phyloP scores from a whole-genome alignment of 2,797 vertebrate genomes.

The Hydrolagus colliei region DNA sequence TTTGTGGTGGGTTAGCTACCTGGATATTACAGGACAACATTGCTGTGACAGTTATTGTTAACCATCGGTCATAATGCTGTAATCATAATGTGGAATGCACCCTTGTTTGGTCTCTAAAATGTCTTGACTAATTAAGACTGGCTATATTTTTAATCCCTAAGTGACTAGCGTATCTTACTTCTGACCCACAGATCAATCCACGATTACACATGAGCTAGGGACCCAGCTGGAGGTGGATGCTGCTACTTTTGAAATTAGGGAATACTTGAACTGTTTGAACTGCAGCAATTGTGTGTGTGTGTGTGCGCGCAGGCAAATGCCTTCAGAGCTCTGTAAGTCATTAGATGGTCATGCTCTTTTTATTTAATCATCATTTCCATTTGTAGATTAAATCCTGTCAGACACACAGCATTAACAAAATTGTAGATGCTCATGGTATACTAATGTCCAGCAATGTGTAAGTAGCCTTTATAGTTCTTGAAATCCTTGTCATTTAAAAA shows the following conservation, averaged over 20 bases:
- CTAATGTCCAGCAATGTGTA: too few species aligned
- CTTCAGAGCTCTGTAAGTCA: too few species aligned
- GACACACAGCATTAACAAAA: background rate
- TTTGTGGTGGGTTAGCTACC: too few species aligned
- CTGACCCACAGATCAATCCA: slow-evolving; percentile 14
- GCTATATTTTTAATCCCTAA: background rate
- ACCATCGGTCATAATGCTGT: too few species aligned
- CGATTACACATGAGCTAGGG: background rate
- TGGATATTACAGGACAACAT: too few species aligned
- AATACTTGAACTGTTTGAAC: slow-evolving; percentile 16
- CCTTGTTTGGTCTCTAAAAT: background rate
- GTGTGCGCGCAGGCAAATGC: background rate
- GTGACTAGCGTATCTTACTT: background rate
- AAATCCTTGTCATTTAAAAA: too few species aligned
- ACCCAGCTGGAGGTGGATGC: background rate
- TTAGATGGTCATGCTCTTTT: background rate
- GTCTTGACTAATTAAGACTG: background rate
- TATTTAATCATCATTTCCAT: background rate
- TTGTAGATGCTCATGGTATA: too few species aligned
- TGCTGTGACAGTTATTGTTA: too few species aligned
- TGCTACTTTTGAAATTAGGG: slow-evolving; percentile 9
- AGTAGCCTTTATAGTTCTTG: background rate
- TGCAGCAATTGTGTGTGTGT: too few species aligned
- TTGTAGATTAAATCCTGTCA: slow-evolving; percentile 28
- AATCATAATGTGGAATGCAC: too few species aligned